Base-by-base conservation (phyloP, 2,797 vertebrate genomes). In the Numenius phaeopus region DNA sequence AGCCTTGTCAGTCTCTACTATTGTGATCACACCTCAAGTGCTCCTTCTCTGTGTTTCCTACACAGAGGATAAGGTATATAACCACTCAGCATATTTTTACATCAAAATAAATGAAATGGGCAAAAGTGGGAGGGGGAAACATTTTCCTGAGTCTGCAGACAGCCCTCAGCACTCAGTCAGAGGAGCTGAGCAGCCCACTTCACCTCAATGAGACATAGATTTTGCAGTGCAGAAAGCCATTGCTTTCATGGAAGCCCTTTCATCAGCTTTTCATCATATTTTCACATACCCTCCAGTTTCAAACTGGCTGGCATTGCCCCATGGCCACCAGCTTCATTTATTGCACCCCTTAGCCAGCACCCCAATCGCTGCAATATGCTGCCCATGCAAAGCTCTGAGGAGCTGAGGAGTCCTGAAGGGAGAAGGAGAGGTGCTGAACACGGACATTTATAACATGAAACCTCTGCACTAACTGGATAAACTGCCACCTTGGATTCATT, bases 351-450 rank as follows among this genome's bases (percentile, higher is more conserved):
- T 10, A 4, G 40, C 59, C 37, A 52, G 24, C 37, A 18, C 44
- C 29, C 27, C 27, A 11, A 2, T 20, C 11, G 50, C 37, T 37
- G 59, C 13, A 34, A 7, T 3, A 19, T 0, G 1, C 29, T 6
- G 13, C 16, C 42, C 30, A 4, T 22, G 17, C 39, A 46, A 40
- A 54, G 50, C 50, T 29, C 50, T 52, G 50, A 24, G 23, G 23
- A 70, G 44, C 50, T 75, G 22, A 24, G n/a, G 32, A 27, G 16
- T 46, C 55, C 44, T n/a, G 50, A 52, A 69, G 66, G 1, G 4
- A 21, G 23, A 18, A 20, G 26, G 27, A 65, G 32, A 39, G 42
- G 12, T 70, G 29, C 66, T 34, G 37, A 19, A 9, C 27, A 12
- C 14, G 54, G 47, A 27, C n/a, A 27, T 40, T 30, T 32, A 55